Evolutionary conservation across 1,140 invertebrate genomes (phyloP).

Genomic region (Lepidurus couesii): DNA sequence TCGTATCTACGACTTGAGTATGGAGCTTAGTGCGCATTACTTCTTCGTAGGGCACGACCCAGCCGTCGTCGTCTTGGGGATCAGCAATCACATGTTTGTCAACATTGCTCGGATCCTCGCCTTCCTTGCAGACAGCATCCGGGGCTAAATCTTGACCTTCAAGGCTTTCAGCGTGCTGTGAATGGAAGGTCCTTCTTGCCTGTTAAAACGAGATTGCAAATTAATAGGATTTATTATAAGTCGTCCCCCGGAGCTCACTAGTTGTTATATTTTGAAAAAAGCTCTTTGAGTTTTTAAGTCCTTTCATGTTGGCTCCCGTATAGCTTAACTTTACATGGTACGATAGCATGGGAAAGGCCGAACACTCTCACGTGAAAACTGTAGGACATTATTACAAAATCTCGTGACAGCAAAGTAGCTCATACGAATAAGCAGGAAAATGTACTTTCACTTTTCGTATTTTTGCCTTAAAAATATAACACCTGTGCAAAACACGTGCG

Average conservation of each 20-base stretch:
- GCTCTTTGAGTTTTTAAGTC: too few relatives aligned
- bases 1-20: not conserved
- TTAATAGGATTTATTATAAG: conserved; percentile 10
- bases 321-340: too few relatives aligned
- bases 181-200: conserved; percentile 14
- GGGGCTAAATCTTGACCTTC: conserved; percentile 29
- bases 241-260: not conserved
- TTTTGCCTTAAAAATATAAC: too few relatives aligned
- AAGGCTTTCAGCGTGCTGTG: not conserved
- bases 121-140: conserved; percentile 30
- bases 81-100: conserved; percentile 11
- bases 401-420: too few relatives aligned
- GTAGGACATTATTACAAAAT: too few relatives aligned
- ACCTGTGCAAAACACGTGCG: too few relatives aligned
- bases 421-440: too few relatives aligned
- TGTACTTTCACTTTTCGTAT: too few relatives aligned
- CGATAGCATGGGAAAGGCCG: too few relatives aligned
- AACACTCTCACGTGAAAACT: too few relatives aligned
- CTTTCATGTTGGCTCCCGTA: too few relatives aligned
- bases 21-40: not conserved
- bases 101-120: conserved; percentile 24
- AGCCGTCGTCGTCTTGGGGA: conserved; percentile 30
- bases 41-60: conserved; percentile 33
- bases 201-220: not conserved
- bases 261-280: too few relatives aligned